Evolutionary conservation across 2,797 vertebrate genomes (phyloP), one percentile per base, ranked within the genome.

Genomic region (Enoplosus armatus): DNA sequence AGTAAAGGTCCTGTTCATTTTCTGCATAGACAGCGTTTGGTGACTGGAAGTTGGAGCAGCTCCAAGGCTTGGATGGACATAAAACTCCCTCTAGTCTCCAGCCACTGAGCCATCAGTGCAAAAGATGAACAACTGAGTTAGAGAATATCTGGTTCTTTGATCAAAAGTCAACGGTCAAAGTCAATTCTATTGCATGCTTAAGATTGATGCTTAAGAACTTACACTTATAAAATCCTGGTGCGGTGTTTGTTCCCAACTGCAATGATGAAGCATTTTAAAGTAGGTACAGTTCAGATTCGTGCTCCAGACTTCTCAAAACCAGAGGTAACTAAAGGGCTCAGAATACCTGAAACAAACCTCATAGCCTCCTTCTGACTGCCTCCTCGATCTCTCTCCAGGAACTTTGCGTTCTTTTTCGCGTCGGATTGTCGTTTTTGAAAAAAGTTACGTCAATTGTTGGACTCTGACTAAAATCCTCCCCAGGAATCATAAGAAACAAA

Each of bases 401-500:
- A 31, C 27, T 29, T 7, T 54, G 15, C n/a, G n/a, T n/a, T 54
- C 15, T 1, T 29, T 31, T 55, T 24, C 2, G 4, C 8, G 24
- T 45, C 39, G 0, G 12, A 47, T n/a, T 72, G 55, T 39, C 15
- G 2, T 37, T 68, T 55, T 54, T 1, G 3, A 4, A 8, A 4
- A 8, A 16, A 29, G 26, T 14, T 59, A 35, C 1, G 12, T 11
- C 33, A 18, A 31, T 6, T 31, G 27, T 27, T 50, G 27, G 31
- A 33, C n/a, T n/a, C 31, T 35, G 35, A 8, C 2, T 24, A 31
- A 31, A 59, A 51, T 31, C 16, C 29, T 45, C 8, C n/a, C 15
- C 64, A 53, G 47, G 37, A 68, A 61, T 22, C 27, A 8, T 20
- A 55, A 18, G 62, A 60, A 75, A 33, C 24, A 55, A 69, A 29